Base-by-base conservation (phyloP, 1,140 invertebrate species). In the Euwallacea fornicatus region DNA sequence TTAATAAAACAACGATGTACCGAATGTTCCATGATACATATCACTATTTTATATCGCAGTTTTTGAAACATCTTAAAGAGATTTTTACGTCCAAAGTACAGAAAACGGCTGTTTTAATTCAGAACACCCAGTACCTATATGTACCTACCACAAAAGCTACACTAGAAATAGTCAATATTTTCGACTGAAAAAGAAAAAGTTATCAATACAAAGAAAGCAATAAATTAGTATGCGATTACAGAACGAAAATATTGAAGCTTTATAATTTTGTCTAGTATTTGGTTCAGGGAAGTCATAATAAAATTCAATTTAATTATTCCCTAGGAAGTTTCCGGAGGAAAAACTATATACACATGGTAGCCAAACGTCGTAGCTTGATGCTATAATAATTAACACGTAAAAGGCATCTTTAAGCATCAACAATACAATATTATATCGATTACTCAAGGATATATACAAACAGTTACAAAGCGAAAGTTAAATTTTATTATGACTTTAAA, bases 401-500 rank as follows among this genome's bases (percentile, higher is more conserved):
- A 64, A 59, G 69, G 61, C 66, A 69, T 56, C 50, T 42, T 41
- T 47, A 10, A 61, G 42, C 55, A 69, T 68, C 63, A 72, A 71
- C 58, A 71, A 72, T 41, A 69, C 43, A 42, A 55, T 66, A 64
- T 33, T 21, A 15, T 73, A 42, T 16, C 13, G 42, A 33, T 33
- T 71, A 16, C 41, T 54, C 56, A 54, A 61, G 55, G 50, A 55
- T 75, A 72, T 73, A 54, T 72, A 73, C 62, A 71, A 62, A 73
- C 33, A 66, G 33, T 55, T 66, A 47, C 62, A 66, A 70, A 67
- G n/a, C 47, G 66, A 63, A 68, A 47, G 73, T 75, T 76, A 76
- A 75, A 76, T 75, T 76, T 69, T 55, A 73, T 75, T 75, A 75
- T 76, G 76, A 73, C 76, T 74, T 70, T 44, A 46, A 54, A 11